These are phyloP conservation scores for Gryon sp. DNA, from an alignment of 1,140 invertebrate genomes.

Conservation along the genomic window DNA sequence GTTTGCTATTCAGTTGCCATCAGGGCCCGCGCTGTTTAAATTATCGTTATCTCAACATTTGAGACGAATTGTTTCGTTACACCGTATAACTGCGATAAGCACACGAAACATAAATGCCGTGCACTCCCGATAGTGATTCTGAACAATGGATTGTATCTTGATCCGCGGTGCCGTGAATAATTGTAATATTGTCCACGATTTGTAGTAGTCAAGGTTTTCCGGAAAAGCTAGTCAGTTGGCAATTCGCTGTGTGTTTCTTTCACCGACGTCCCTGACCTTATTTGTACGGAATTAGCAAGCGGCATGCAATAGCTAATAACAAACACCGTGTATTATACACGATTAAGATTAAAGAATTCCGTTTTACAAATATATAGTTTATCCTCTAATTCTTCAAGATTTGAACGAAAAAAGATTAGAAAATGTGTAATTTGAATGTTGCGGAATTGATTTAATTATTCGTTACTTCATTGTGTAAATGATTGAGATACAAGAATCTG, in stretches of 20 bases:
- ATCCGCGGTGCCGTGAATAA: constrained; percentile 33
- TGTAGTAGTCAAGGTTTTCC: constrained; percentile 26
- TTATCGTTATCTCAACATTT: constrained; percentile 56
- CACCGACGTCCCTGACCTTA: constrained; percentile 2
- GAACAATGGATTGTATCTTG: constrained; percentile 44
- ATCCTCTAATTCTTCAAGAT: no score
- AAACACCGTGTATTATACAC: no score
- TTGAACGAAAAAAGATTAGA: no score
- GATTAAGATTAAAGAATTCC: no score
- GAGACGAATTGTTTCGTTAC: constrained; percentile 59
- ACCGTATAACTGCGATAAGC: constrained; percentile 35
- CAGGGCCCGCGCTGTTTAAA: constrained; percentile 31
- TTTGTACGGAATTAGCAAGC: constrained; percentile 2
- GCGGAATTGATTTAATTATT: no score
- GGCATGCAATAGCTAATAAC: neutral
- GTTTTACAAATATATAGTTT: no score
- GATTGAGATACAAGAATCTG: no score
- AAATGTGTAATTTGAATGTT: no score
- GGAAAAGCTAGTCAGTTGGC: constrained; percentile 7
- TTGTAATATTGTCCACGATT: constrained; percentile 42
- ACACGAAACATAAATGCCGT: constrained; percentile 11
- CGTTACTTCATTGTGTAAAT: no score
- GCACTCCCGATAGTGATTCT: constrained; percentile 21
- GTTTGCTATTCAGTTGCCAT: constrained; percentile 43
- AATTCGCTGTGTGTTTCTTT: neutral